A percentile compares a stretch with the other conserved stretches of the same genome.
phyloP scores from a whole-genome alignment of 2,888 invertebrate genomes.

The Meteorus colon region DNA sequence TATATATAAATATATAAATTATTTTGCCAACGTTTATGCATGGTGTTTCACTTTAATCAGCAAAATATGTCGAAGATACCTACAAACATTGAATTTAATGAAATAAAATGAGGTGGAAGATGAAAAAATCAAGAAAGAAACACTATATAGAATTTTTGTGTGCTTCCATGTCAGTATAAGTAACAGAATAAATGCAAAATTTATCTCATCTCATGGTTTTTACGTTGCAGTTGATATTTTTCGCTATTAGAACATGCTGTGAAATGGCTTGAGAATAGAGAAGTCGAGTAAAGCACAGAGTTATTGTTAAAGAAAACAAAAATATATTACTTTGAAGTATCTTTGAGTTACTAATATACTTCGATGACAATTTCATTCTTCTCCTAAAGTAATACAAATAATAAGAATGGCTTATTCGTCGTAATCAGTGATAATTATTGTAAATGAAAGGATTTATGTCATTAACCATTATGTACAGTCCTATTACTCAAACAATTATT shows the following conservation, averaged over 20 bases:
- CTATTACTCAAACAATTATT: constrained; percentile 60
- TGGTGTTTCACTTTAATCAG: constrained; percentile 39
- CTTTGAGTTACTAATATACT: not conserved
- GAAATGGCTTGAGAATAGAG: not conserved
- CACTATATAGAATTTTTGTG: constrained; percentile 61
- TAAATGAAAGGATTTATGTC: constrained; percentile 35
- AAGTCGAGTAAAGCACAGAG: not conserved
- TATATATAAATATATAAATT: constrained; percentile 37
- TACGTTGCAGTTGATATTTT: constrained; percentile 39
- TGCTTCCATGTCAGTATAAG: constrained; percentile 65
- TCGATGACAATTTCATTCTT: not conserved
- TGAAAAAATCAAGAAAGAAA: constrained; percentile 45
- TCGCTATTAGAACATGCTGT: constrained; percentile 16
- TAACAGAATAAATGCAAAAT: constrained; percentile 51
- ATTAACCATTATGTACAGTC: constrained; percentile 56
- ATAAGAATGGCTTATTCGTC: constrained; percentile 1
- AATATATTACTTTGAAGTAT: constrained; percentile 11
- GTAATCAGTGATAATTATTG: constrained; percentile 15
- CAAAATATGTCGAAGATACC: constrained; percentile 48
- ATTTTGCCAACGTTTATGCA: constrained; percentile 53
- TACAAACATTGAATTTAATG: constrained; percentile 50
- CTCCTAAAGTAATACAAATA: not conserved
- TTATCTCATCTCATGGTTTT: constrained; percentile 44
- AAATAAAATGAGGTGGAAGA: constrained; percentile 43
- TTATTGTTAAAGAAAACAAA: not conserved